Conservation (phyloP, 2,113 vertebrate genomes). For the Colaptes auratus region DNA sequence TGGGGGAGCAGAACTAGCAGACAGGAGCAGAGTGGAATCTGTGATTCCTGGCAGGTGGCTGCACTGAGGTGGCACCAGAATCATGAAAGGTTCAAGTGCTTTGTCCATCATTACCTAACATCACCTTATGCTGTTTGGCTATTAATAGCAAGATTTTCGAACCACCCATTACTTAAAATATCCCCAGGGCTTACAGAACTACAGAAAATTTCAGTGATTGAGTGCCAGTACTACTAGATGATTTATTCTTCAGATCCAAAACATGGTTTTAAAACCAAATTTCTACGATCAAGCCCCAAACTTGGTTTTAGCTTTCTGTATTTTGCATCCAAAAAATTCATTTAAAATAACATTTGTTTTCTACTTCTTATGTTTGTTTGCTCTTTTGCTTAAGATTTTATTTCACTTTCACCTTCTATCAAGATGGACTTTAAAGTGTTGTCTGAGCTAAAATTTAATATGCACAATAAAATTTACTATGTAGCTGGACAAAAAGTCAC, state of each 20-base stretch:
- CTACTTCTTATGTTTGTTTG: background rate
- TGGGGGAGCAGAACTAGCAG: background rate
- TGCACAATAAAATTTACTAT: slow-evolving; percentile 62
- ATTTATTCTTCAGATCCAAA: background rate
- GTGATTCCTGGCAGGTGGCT: background rate
- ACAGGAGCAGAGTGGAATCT: background rate
- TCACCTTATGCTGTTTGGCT: background rate
- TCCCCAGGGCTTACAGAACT: background rate
- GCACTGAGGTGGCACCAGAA: background rate
- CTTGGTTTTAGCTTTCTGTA: background rate
- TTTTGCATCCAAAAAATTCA: background rate
- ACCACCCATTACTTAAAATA: background rate
- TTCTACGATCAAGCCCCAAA: background rate
- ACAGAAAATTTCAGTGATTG: background rate
- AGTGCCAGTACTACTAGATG: background rate
- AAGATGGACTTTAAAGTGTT: slow-evolving; percentile 11
- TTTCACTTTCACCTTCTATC: background rate
- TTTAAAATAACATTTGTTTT: background rate
- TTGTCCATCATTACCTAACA: background rate
- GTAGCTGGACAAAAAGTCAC: slow-evolving; percentile 60
- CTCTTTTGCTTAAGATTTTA: slow-evolving; percentile 20
- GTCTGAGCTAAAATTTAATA: slow-evolving; percentile 53
- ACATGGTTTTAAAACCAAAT: background rate
- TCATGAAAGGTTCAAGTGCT: background rate
- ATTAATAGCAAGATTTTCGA: background rate